Evolutionary conservation across 2,113 vertebrate genomes (phyloP), one percentile per base, ranked within the genome.

Genomic region (Solea senegalensis): DNA sequence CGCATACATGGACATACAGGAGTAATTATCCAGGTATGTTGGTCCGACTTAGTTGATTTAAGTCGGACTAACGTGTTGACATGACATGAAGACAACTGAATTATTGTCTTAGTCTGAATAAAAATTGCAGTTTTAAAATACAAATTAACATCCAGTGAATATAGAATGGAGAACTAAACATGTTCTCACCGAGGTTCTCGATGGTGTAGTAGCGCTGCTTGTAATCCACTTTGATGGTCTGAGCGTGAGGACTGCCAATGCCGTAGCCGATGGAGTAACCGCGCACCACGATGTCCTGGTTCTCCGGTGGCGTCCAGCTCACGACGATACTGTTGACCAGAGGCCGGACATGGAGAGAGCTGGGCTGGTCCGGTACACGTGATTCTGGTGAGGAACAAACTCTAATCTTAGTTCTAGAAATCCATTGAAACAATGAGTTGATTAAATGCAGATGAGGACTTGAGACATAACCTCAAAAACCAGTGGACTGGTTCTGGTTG

Each of bases 171-270:
- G 7, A 53, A 46, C 1, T 51, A 1, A 49, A 49, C 39, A 13
- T n/a, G 16, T 45, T 86, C 94, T 89, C 83, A 99, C 98, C 95
- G 5, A 99, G 89, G 85, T 96, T 97, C 85, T 98, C 97, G 0
- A 99, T 99, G 73, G 96, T 98, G 89, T 96, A 99, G 77, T 98
- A 99, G 80, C 97, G 95, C 82, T 99, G 98, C 13, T 99, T 99
- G 74, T 98, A 96, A 92, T 99, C 97, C 86, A 99, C 96, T 74
- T 96, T 97, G 91, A 98, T 95, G 81, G 95, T 98, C 93, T 98
- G 96, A 0, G 97, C 95, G 0, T 99, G 97, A 8, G 98, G 98
- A 49, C 96, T 99, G 69, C 98, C 98, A 2, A 99, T 93, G 62
- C 98, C 98, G 0, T 99, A 99, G 21, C 95, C 95, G 9, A 99